Evolutionary conservation across 1,140 invertebrate genomes (phyloP).

Genomic region (Globodera rostochiensis): DNA sequence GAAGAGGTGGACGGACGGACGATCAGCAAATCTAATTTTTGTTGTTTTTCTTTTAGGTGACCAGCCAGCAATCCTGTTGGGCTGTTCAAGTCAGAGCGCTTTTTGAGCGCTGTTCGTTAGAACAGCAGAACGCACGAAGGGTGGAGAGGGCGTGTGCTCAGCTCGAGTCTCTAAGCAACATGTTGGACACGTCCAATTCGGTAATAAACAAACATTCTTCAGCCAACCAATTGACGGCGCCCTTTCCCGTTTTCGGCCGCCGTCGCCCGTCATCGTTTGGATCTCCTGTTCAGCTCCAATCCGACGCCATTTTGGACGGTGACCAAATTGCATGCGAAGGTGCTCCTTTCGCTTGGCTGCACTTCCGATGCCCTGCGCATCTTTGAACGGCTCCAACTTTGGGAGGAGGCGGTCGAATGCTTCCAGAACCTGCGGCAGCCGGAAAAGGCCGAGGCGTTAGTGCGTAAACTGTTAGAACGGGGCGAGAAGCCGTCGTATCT

Average conservation of each 20-base stretch:
- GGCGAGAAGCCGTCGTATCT: conserved; percentile 29
- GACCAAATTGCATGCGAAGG: conserved; percentile 28
- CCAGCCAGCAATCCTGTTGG: conserved; percentile 33
- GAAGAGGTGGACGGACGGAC: conserved; percentile 18
- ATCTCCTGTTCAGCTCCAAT: conserved; percentile 31
- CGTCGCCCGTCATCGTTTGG: conserved; percentile 3
- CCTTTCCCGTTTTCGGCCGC: neutral
- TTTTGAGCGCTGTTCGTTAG: conserved; percentile 36
- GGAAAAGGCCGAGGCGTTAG: conserved; percentile 41
- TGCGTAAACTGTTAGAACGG: conserved; percentile 28
- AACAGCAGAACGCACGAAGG: conserved; percentile 25
- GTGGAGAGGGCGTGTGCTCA: conserved; percentile 42
- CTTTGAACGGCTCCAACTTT: conserved; percentile 34
- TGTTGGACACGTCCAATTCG: no score
- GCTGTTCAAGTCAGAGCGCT: conserved; percentile 41
- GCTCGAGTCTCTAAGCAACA: conserved; percentile 26
- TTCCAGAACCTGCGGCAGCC: conserved; percentile 30
- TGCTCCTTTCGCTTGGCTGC: conserved; percentile 42
- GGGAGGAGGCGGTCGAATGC: conserved; percentile 39
- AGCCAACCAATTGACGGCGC: conserved; percentile 31
- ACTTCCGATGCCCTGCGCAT: conserved; percentile 41
- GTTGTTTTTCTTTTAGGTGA: conserved; percentile 22
- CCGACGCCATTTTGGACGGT: conserved; percentile 41
- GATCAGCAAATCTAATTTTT: neutral
- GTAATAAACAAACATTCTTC: no score